phyloP scores from a whole-genome alignment of 2,888 invertebrate species.

The Cosmia trapezina region DNA sequence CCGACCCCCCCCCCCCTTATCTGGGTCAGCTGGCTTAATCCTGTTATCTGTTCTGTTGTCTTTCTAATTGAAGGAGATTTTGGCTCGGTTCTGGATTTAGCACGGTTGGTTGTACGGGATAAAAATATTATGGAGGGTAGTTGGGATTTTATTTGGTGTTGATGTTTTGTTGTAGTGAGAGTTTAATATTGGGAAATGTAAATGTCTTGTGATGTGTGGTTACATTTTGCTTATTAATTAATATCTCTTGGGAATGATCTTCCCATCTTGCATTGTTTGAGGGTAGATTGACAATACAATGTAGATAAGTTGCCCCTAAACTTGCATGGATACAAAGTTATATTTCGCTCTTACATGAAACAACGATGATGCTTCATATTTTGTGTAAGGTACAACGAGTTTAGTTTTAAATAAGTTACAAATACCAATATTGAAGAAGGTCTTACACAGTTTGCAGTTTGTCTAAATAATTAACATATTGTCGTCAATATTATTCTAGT shows the following conservation, averaged over 20 bases:
- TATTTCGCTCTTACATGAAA: too few species aligned
- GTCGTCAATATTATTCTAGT: slow-evolving; percentile 22
- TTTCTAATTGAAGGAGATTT: slow-evolving; percentile 48
- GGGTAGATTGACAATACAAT: slow-evolving; percentile 10
- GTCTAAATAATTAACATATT: slow-evolving; percentile 36
- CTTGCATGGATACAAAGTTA: too few species aligned
- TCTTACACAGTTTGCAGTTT: slow-evolving; percentile 16
- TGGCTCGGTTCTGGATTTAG: slow-evolving; percentile 26
- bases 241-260: neutral
- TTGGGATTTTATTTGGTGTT: slow-evolving; percentile 3
- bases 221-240: too few species aligned
- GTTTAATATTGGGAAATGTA: neutral
- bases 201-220: neutral
- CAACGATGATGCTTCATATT: too few species aligned
- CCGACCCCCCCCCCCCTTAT: slow-evolving; percentile 24
- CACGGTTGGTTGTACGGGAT: slow-evolving; percentile 5
- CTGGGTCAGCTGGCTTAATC: slow-evolving; percentile 54
- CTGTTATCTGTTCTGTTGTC: slow-evolving; percentile 44
- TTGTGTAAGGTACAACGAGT: neutral
- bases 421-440: slow-evolving; percentile 33
- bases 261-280: neutral
- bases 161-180: neutral
- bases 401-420: neutral
- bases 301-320: neutral
- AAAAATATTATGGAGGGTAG: slow-evolving; percentile 14